These are phyloP conservation scores for Hirtodrosophila trivittata DNA, from an alignment of 2,888 invertebrate species.

Conservation along the genomic window DNA sequence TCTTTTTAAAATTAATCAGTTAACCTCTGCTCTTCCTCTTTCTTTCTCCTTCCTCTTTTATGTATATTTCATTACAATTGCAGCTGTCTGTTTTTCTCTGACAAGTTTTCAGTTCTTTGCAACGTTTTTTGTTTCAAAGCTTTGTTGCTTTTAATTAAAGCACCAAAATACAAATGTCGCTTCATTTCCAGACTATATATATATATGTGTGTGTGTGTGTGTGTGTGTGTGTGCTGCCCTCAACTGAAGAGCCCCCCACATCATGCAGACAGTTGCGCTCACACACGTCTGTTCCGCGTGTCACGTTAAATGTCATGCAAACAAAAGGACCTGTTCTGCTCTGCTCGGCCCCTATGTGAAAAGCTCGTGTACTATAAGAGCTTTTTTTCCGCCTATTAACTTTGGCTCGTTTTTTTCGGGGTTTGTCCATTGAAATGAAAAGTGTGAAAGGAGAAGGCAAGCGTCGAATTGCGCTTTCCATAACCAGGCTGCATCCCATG, in stretches of 20 bases:
- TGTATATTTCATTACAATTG: constrained; percentile 17
- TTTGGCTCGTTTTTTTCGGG: constrained; percentile 35
- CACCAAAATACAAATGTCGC: constrained; percentile 65
- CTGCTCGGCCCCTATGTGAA: constrained; percentile 14
- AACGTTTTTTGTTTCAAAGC: constrained; percentile 46
- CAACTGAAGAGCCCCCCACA: constrained; percentile 9
- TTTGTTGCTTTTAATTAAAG: constrained; percentile 75
- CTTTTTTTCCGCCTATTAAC: constrained; percentile 73
- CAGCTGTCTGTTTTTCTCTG: constrained; percentile 9
- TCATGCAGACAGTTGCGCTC: constrained; percentile 48
- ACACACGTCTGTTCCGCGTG: constrained; percentile 73
- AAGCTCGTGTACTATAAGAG: constrained; percentile 60
- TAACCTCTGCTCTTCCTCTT: no score
- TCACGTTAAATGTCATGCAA: constrained; percentile 74
- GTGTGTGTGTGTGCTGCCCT: constrained; percentile 24
- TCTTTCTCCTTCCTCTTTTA: background rate
- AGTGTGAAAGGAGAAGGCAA: constrained; percentile 42
- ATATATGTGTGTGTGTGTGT: constrained; percentile 12
- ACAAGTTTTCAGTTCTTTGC: constrained; percentile 27
- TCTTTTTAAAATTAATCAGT: no score
- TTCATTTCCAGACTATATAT: constrained; percentile 28
- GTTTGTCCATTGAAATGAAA: constrained; percentile 45
- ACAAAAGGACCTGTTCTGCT: constrained; percentile 62
- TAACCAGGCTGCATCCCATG: constrained; percentile 49
- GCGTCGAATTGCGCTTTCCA: constrained; percentile 52